phyloP scores from a whole-genome alignment of 2,113 vertebrate genomes.

The Mesocricetus auratus region DNA sequence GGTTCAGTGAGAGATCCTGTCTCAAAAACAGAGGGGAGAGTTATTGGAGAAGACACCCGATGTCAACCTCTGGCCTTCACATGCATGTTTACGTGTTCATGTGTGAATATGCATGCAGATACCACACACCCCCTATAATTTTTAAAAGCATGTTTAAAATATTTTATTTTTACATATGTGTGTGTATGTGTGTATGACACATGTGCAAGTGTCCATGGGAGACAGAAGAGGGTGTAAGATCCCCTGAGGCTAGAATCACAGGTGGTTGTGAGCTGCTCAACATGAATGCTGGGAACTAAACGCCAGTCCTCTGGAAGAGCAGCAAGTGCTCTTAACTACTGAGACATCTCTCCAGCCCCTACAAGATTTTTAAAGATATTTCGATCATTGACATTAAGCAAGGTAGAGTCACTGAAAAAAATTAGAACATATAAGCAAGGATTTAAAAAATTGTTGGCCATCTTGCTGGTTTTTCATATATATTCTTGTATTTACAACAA shows the following conservation, averaged over 20 bases:
- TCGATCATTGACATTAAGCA: neutral
- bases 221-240: neutral
- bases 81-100: neutral
- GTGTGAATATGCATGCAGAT: neutral
- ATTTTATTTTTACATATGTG: neutral
- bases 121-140: neutral
- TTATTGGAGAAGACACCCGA: neutral
- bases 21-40: neutral
- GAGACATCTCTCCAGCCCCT: neutral
- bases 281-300: neutral
- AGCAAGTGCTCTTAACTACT: neutral
- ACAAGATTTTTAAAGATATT: neutral
- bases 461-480: neutral
- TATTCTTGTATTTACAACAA: neutral
- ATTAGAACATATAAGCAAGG: constrained; percentile 37
- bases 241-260: neutral
- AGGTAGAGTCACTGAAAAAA: neutral
- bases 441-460: neutral
- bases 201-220: neutral
- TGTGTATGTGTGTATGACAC: neutral
- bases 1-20: neutral
- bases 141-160: neutral
- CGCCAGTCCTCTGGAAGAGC: neutral
- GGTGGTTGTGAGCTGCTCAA: neutral
- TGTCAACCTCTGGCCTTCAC: neutral